Evolutionary conservation across 2,888 invertebrate genomes (phyloP).

Genomic region (Lycia hirtaria): DNA sequence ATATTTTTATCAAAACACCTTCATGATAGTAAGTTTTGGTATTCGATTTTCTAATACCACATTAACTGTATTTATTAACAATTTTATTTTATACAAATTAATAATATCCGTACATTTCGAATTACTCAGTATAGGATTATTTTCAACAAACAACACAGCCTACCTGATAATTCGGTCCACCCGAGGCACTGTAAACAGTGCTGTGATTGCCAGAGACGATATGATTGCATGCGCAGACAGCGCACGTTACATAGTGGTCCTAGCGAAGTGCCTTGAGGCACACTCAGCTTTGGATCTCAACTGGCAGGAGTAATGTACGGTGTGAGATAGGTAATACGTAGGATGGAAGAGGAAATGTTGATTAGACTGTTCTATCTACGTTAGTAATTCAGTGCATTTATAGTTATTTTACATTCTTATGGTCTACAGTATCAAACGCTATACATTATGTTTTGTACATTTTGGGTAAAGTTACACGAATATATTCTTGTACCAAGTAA

Average conservation of each 20-base stretch:
- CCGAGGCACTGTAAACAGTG: conserved; percentile 68
- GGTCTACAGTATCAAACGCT: conserved; percentile 1
- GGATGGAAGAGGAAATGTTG: conserved; percentile 10
- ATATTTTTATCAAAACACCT: too few relatives aligned
- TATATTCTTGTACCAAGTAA: too few relatives aligned
- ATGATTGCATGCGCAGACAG: conserved; percentile 55
- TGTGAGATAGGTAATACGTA: conserved; percentile 16
- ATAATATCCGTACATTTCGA: too few relatives aligned
- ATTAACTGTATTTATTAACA: too few relatives aligned
- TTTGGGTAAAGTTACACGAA: background rate
- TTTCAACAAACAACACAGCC: conserved; percentile 7
- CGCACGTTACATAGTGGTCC: conserved; percentile 31
- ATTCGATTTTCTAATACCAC: too few relatives aligned
- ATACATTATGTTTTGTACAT: background rate
- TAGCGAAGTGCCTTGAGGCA: conserved; percentile 36
- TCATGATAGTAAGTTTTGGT: too few relatives aligned
- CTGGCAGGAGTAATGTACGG: conserved; percentile 17
- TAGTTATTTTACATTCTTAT: background rate
- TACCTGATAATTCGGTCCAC: conserved; percentile 67
- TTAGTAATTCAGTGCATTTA: background rate
- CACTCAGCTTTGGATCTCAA: conserved; percentile 18
- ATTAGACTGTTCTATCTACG: conserved; percentile 12
- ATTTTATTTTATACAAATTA: too few relatives aligned
- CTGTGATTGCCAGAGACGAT: conserved; percentile 70
- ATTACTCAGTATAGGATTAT: background rate